These are phyloP conservation scores for Pseudorhombus dupliciocellatus DNA, from an alignment of 2,113 vertebrate species.

Conservation along the genomic window DNA sequence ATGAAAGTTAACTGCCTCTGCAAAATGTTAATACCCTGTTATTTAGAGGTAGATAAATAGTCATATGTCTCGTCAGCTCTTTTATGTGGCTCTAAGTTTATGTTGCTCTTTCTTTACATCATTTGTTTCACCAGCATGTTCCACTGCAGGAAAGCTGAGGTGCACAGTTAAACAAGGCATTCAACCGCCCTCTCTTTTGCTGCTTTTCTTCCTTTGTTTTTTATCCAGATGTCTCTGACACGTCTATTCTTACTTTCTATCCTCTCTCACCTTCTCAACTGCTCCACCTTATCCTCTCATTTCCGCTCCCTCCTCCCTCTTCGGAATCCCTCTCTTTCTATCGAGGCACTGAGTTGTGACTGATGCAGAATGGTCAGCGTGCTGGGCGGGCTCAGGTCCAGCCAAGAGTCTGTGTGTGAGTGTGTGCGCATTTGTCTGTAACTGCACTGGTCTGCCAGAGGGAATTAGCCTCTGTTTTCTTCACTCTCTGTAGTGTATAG, in stretches of 20 bases:
- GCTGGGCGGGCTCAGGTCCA: conserved; percentile 29
- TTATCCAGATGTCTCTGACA: background rate
- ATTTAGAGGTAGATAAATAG: too few relatives aligned
- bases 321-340: conserved; percentile 10
- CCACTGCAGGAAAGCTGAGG: background rate
- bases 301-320: conserved; percentile 16
- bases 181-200: background rate
- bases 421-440: conserved; percentile 12
- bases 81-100: background rate
- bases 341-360: conserved; percentile 38
- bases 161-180: background rate
- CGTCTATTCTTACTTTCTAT: conserved; percentile 1
- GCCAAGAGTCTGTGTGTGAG: conserved; percentile 29
- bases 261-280: conserved; percentile 22
- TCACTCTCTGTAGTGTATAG: conserved; percentile 25
- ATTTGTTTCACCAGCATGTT: background rate
- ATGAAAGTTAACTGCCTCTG: too few relatives aligned
- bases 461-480: conserved; percentile 53
- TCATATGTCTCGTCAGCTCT: background rate
- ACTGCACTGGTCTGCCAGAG: conserved; percentile 39
- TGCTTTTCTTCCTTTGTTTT: background rate
- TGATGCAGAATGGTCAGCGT: conserved; percentile 33
- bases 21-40: too few relatives aligned
- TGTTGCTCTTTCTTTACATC: too few relatives aligned
- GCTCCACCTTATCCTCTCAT: conserved; percentile 32